Base-by-base conservation (phyloP, 92 coral and sea anemone genomes). In the Palythoa caribaeorum region DNA sequence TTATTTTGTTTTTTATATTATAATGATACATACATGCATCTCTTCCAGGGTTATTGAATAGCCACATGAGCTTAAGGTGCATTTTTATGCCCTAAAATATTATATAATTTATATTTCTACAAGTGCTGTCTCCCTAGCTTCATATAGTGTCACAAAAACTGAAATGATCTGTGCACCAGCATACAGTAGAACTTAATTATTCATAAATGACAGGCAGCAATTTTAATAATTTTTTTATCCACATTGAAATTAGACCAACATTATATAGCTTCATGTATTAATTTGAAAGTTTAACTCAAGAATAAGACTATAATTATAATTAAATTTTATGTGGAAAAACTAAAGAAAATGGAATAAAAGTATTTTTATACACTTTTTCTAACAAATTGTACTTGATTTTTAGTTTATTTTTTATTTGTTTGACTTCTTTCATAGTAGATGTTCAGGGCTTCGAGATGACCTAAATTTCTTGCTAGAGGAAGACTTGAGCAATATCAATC, bases 371-470 rank as follows among this genome's bases (percentile, higher is more conserved):
- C 15, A 63, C 37, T 28, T 38, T 52, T 15, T 44, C 28, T 62
- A 37, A 20, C 39, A 85, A 53, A n/a, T 55, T 14, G 68, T 40
- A n/a, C 60, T 86, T 11, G 53, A 20, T 36, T 50, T 62, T 37
- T 48, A 83, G 9, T 55, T 55, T 55, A 10, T 63, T 63, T 16
- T 16, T 16, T 1, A 71, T 38, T 71, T 50, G 17, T 4, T 83
- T 40, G 44, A 62, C 36, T 47, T 83, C 15, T 44, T 89, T 36
- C 71, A 1, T n/a, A n/a, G n/a, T 48, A 83, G 91, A 60, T 40
- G 60, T 28, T 65, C 89, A 79, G 93, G 91, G 52, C 62, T 91
- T 17, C 48, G 91, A 5, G 94, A 91, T 77, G 91, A 87, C 72
- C 76, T 88, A 16, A 51, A 13, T 71, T 87, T 70, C 62, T 80